Conservation (phyloP, 1,140 invertebrate genomes). For the Pogonomyrmex barbatus region DNA sequence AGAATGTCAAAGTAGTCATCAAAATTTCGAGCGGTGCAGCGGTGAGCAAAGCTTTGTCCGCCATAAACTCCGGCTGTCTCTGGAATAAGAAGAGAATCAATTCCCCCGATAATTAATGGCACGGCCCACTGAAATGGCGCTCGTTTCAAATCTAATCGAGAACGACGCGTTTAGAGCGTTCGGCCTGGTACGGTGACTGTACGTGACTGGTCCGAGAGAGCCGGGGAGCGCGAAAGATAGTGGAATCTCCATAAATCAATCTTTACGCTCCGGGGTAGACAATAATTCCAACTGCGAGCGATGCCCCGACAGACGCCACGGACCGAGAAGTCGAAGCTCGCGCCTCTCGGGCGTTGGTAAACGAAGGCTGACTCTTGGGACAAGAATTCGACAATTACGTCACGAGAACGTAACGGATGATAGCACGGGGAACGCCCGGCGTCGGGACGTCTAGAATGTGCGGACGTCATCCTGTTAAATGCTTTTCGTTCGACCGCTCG, state of each 20-base stretch:
- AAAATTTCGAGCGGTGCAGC: neutral
- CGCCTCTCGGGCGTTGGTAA: slow-evolving; percentile 40
- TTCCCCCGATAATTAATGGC: neutral
- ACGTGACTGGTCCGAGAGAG: neutral
- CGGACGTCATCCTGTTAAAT: slow-evolving; percentile 85
- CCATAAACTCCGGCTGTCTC: neutral
- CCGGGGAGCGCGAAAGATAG: slow-evolving; percentile 50
- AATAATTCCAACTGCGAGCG: slow-evolving; percentile 58
- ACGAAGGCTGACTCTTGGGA: slow-evolving; percentile 65
- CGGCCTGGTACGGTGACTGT: too few species aligned
- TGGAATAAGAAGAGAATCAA: neutral
- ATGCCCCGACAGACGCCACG: slow-evolving; percentile 50
- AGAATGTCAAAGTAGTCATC: too few species aligned
- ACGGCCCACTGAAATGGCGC: neutral
- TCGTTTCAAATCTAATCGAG: slow-evolving; percentile 9
- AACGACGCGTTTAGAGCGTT: neutral
- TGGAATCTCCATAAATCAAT: slow-evolving; percentile 64
- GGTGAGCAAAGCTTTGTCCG: neutral
- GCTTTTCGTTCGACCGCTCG: slow-evolving; percentile 77
- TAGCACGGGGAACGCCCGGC: slow-evolving; percentile 74
- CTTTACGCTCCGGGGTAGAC: slow-evolving; percentile 59
- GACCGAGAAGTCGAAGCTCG: slow-evolving; percentile 42
- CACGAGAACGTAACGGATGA: slow-evolving; percentile 84
- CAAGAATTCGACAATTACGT: slow-evolving; percentile 86
- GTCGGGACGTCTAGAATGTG: slow-evolving; percentile 83